Evolutionary conservation across 2,797 vertebrate species (phyloP), one percentile per base, ranked within the genome.

Genomic region (Microctenopoma stevenorrisi): DNA sequence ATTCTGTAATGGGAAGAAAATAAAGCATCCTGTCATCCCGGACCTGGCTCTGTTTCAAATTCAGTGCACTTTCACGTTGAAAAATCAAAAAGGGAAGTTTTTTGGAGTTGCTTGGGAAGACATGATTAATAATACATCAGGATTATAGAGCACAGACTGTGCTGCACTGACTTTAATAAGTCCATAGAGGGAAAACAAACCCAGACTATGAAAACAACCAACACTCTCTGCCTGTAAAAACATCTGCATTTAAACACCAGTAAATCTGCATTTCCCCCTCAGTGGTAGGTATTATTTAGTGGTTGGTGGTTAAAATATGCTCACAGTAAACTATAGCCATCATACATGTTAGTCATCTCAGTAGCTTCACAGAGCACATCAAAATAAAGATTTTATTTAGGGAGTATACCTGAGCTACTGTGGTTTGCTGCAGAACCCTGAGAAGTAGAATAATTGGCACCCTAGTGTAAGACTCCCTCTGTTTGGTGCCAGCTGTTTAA

Each of bases 401-500:
- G 70, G 75, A 72, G 72, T 74, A 72, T 84, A 92, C 89, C 87
- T 89, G 78, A 87, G 86, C 79, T 78, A 61, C 78, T 62, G 79
- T 46, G 79, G 82, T 85, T 87, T 85, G 80, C 86, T 76, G 82
- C 48, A 61, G 70, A 91, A 90, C 90, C 86, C 83, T 79, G 87
- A 92, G 92, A 90, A 91, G 91, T 86, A 73, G 89, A 90, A 91
- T 94, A 94, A 94, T 94, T 95, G 92, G 94, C 93, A 94, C 92
- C 86, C 90, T 82, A 78, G 90, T 89, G 92, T 82, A 90, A 85
- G 80, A 76, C 87, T 89, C 84, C 87, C 90, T 86, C 87, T 86
- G 92, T 91, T 89, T 88, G 84, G 84, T 89, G 79, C 91, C 91
- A 91, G 91, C 90, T 93, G 91, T 91, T 94, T 95, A 91, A 94